Percentiles rank a stretch among this genome's conserved stretches.
Evolutionary conservation across 2,888 invertebrate genomes (phyloP).

Genomic region (Disparrhopalites patrizii): DNA sequence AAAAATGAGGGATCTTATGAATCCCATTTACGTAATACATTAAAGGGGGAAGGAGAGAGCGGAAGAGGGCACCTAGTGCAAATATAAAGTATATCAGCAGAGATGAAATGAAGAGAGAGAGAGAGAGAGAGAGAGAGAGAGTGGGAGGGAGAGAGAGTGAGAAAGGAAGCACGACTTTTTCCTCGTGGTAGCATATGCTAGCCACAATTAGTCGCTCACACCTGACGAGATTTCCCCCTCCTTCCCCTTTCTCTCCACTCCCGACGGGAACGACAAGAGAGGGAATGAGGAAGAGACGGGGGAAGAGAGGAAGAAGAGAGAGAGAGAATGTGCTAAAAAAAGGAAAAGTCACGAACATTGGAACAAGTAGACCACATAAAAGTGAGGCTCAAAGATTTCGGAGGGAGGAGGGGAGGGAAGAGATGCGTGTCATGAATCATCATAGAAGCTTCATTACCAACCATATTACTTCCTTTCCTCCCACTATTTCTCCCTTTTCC

Average conservation of each 20-base stretch:
- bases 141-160: background rate
- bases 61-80: no score
- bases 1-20: background rate
- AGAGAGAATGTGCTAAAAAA: background rate
- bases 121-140: background rate
- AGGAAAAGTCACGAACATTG: slow-evolving; percentile 8
- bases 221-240: no score
- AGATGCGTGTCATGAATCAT: slow-evolving; percentile 38
- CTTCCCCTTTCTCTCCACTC: no score
- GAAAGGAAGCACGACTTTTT: background rate
- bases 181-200: background rate
- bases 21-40: slow-evolving; percentile 1
- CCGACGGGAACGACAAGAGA: no score
- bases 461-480: slow-evolving; percentile 23
- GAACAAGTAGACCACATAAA: slow-evolving; percentile 20
- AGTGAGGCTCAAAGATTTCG: slow-evolving; percentile 13
- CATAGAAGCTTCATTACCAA: slow-evolving; percentile 35
- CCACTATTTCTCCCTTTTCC: background rate
- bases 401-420: slow-evolving; percentile 14
- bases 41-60: no score
- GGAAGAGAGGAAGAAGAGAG: no score
- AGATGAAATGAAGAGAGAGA: no score
- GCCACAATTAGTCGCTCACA: slow-evolving; percentile 5
- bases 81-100: no score
- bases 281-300: background rate